A percentile compares a stretch with the other conserved stretches of the same genome.
phyloP scores from a whole-genome alignment of 1,140 invertebrate species.

The Sarcophaga peregrina region DNA sequence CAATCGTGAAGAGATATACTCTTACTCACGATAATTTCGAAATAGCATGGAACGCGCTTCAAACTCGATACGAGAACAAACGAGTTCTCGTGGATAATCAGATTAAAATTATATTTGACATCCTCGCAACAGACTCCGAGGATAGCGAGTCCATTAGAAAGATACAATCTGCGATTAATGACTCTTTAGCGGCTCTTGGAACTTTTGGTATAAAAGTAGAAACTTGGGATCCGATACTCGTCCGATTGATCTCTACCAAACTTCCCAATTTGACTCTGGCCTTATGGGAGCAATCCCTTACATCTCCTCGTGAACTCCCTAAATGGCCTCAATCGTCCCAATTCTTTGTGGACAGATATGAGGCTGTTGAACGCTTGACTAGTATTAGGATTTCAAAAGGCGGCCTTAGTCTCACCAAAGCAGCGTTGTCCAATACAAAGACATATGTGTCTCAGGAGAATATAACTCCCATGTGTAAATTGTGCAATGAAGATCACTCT shows the following conservation, averaged over 20 bases:
- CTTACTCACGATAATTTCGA: constrained; percentile 22
- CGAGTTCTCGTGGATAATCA: constrained; percentile 18
- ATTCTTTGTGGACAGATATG: constrained; percentile 11
- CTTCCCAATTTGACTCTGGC: constrained; percentile 18
- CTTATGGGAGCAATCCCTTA: constrained; percentile 35
- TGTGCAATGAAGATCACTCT: constrained; percentile 1
- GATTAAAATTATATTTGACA: background rate
- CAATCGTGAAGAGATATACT: constrained; percentile 15
- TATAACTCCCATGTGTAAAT: background rate
- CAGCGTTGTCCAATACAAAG: background rate
- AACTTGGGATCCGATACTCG: constrained; percentile 35
- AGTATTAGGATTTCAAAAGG: background rate
- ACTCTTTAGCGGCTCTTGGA: background rate
- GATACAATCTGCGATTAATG: background rate
- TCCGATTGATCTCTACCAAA: constrained; percentile 23
- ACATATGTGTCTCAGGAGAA: background rate
- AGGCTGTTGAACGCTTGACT: background rate
- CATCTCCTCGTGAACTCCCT: background rate
- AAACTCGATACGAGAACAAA: constrained; percentile 9
- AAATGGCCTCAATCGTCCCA: background rate
- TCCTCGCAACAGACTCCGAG: background rate
- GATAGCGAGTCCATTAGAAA: background rate
- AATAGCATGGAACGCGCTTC: background rate
- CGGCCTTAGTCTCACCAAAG: background rate
- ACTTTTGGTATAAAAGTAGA: background rate